Percentiles rank a stretch among this genome's conserved stretches.
phyloP scores from a whole-genome alignment of 2,888 invertebrate species.

The Apamea sordens region DNA sequence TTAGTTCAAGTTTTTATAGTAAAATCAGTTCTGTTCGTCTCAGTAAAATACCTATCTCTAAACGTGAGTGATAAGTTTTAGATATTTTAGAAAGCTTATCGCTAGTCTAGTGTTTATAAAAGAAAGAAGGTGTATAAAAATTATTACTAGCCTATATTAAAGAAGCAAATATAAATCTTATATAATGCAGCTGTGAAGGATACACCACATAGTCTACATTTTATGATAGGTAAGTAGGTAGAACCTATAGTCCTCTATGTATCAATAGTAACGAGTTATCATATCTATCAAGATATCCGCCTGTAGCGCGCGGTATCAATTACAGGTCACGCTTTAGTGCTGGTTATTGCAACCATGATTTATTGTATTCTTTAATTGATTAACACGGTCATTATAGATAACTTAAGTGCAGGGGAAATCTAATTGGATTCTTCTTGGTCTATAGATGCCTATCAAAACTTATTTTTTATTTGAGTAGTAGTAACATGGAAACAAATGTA shows the following conservation, averaged over 20 bases:
- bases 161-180: conserved; percentile 45
- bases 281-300: conserved; percentile 65
- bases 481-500: neutral
- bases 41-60: conserved; percentile 27
- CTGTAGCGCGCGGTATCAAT: conserved; percentile 56
- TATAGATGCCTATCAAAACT: neutral
- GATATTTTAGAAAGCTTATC: conserved; percentile 63
- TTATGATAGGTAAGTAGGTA: conserved; percentile 78
- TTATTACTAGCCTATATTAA: conserved; percentile 11
- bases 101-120: conserved; percentile 50
- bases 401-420: conserved; percentile 13
- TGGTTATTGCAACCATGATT: conserved; percentile 48
- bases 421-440: conserved; percentile 46
- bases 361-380: conserved; percentile 34
- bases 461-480: neutral
- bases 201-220: conserved; percentile 65
- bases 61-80: conserved; percentile 64
- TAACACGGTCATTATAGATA: neutral
- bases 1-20: neutral
- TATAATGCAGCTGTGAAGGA: conserved; percentile 64
- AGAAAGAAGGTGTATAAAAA: conserved; percentile 2
- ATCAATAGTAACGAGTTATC: conserved; percentile 63
- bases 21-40: conserved; percentile 34
- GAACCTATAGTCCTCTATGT: conserved; percentile 22
- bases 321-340: conserved; percentile 63